Evolutionary conservation across 2,797 vertebrate species (phyloP).

Genomic region (Hybognathus amarus): DNA sequence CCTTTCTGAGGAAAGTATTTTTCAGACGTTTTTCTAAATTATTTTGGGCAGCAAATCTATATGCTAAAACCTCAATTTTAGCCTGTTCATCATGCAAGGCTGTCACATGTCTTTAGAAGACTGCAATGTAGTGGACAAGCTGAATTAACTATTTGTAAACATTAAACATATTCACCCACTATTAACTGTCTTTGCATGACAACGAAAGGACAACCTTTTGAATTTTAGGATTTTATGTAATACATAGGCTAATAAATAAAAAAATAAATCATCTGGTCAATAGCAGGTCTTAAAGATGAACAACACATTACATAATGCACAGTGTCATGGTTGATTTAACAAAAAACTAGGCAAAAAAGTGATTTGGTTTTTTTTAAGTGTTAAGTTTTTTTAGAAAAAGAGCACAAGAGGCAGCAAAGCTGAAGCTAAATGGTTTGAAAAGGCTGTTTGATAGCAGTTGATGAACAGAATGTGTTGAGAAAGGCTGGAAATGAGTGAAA

Average conservation of each 20-base stretch:
- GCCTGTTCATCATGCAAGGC: not conserved
- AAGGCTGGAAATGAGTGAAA: slow-evolving; percentile 2
- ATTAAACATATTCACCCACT: not conserved
- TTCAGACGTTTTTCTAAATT: slow-evolving; percentile 20
- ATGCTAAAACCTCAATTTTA: not conserved
- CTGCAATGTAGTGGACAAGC: not conserved
- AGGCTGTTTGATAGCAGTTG: slow-evolving; percentile 11
- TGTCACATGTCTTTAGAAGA: not conserved
- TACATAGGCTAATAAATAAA: no score
- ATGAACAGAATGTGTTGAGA: slow-evolving; percentile 8
- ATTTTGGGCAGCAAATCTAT: not conserved
- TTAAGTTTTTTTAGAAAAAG: not conserved
- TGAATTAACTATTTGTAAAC: not conserved
- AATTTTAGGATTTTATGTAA: not conserved
- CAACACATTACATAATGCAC: no score
- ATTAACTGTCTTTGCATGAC: not conserved
- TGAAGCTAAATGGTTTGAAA: not conserved
- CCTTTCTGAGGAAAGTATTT: slow-evolving; percentile 68
- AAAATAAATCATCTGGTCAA: no score
- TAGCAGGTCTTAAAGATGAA: no score
- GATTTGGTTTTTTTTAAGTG: no score
- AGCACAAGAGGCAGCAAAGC: not conserved
- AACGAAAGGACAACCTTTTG: not conserved
- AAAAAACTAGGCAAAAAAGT: not conserved
- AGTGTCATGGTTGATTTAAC: no score